These are phyloP conservation scores for Leptinotarsa tumamoca DNA, from an alignment of 2,888 invertebrate genomes.

Conservation along the genomic window DNA sequence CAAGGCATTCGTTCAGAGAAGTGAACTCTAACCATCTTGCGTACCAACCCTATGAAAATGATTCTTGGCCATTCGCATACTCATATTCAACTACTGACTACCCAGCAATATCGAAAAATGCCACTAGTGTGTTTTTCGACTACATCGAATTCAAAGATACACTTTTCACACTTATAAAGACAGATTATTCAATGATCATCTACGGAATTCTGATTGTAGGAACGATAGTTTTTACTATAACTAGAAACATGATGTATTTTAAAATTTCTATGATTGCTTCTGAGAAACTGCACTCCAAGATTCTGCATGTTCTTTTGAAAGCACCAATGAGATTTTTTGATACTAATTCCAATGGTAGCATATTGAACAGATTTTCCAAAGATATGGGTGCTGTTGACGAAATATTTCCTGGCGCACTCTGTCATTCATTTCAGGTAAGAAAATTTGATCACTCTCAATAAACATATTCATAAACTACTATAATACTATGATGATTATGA, in stretches of 20 bases:
- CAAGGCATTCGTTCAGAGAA: not conserved
- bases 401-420: constrained; percentile 73
- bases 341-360: constrained; percentile 82
- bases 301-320: constrained; percentile 74
- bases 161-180: constrained; percentile 43
- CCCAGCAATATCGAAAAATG: not conserved
- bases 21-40: not conserved
- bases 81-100: not conserved
- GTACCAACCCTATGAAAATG: not conserved
- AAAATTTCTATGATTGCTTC: constrained; percentile 81
- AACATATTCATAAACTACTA: too few species aligned
- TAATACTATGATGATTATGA: too few species aligned
- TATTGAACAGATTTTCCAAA: constrained; percentile 85
- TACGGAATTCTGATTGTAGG: constrained; percentile 71
- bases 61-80: not conserved
- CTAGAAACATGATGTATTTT: constrained; percentile 77
- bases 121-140: constrained; percentile 16
- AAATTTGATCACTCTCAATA: too few species aligned
- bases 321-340: constrained; percentile 81
- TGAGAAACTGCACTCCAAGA: constrained; percentile 78
- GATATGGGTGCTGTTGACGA: constrained; percentile 86
- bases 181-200: constrained; percentile 58
- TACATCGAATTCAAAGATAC: not conserved
- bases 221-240: constrained; percentile 71
- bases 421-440: constrained; percentile 73